Evolutionary conservation across 2,797 vertebrate genomes (phyloP), one percentile per base, ranked within the genome.

Genomic region (Gymnothorax javanicus): DNA sequence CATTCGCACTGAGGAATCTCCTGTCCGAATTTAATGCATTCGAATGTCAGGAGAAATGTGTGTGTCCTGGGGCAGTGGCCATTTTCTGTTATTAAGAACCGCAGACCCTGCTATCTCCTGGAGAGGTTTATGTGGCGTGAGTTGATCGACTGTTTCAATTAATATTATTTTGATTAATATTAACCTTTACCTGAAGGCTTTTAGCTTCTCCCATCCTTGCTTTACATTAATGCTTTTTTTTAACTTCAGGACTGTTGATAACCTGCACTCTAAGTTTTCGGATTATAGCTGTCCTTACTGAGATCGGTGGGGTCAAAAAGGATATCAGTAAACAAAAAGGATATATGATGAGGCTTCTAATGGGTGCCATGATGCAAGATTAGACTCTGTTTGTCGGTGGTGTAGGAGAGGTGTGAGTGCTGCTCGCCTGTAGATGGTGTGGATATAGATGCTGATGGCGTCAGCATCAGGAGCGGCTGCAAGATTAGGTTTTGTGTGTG

Each of bases 261-360:
- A 81, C 73, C 57, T 54, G n/a, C 23, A 43, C 58, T 25, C 9
- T 25, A 71, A 43, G 71, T 85, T 87, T 87, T 85, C 82, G 25
- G 87, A 58, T 85, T 87, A 87, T 85, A 50, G 71, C 87, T 12
- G 83, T 85, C 58, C 25, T 27, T 56, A 60, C 75, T 59, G 87
- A 62, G 57, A 84, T 84, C 71, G 27, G 71, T 77, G 60, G 75
- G 84, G 60, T 43, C 33, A 43, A 43, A 43, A 43, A 56, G 20
- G 82, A 81, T 77, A 43, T 57, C n/a, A n/a, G n/a, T n/a, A n/a
- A n/a, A n/a, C 33, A 43, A 43, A 43, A 43, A 56, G 20, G 82
- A 81, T 77, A 43, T 57, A 71, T 58, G 50, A 43, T 25, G 20
- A 13, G 50, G 17, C 83, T 11, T 71, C 59, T 75, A 75, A 52